Evolutionary conservation across 2,888 invertebrate genomes (phyloP).

Genomic region (Tortricodes alternella): DNA sequence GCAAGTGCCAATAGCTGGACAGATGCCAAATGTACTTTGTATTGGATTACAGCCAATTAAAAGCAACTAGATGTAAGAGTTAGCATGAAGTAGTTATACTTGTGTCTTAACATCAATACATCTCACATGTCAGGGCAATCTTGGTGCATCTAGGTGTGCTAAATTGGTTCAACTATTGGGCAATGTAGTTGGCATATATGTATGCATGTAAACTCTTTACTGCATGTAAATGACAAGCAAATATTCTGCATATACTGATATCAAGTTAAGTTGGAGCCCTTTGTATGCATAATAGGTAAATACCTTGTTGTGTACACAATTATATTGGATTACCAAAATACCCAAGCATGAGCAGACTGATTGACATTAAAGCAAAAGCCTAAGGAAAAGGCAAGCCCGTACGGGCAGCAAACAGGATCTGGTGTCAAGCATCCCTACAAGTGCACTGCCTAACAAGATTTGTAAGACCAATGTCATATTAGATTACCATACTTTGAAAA

Average conservation of each 20-base stretch:
- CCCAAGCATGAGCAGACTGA: constrained; percentile 20
- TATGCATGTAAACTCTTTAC: no score
- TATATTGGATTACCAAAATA: constrained; percentile 15
- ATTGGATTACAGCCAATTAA: constrained; percentile 82
- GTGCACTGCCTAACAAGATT: constrained; percentile 71
- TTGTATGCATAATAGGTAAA: neutral
- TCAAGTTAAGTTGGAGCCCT: neutral
- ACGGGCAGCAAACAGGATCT: constrained; percentile 69
- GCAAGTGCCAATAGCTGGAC: constrained; percentile 74
- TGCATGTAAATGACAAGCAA: no score
- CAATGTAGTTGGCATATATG: constrained; percentile 38
- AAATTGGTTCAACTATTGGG: constrained; percentile 61
- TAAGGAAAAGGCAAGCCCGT: constrained; percentile 57
- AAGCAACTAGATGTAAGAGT: constrained; percentile 65
- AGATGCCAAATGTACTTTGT: constrained; percentile 76
- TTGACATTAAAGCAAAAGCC: constrained; percentile 46
- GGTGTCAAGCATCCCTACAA: constrained; percentile 67
- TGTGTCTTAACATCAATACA: constrained; percentile 65
- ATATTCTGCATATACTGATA: neutral
- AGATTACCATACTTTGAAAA: constrained; percentile 65
- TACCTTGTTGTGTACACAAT: neutral
- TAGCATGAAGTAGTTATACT: constrained; percentile 51
- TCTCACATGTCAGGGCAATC: constrained; percentile 67
- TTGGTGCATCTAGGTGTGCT: constrained; percentile 64
- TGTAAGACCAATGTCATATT: constrained; percentile 75